Evolutionary conservation across 2,113 vertebrate genomes (phyloP).

Genomic region (Limanda limanda): DNA sequence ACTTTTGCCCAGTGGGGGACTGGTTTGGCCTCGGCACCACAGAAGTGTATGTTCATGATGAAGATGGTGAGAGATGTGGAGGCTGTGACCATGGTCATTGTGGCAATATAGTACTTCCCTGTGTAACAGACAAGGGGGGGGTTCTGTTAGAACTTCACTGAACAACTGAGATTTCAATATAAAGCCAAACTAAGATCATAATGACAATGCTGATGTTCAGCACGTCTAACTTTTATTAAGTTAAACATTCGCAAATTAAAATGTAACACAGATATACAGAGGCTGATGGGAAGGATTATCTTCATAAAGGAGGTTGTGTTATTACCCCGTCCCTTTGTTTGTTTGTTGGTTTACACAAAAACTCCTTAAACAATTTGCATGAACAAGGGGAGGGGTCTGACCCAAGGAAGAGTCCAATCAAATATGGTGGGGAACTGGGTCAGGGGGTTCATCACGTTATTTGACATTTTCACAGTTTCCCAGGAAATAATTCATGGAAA

Average conservation of each 20-base stretch:
- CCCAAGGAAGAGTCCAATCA: no score
- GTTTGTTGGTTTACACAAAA: no score
- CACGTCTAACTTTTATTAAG: neutral
- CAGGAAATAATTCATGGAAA: no score
- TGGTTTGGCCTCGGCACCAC: slow-evolving; percentile 93
- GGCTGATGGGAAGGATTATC: neutral
- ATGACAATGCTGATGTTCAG: no score
- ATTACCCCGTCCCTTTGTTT: no score
- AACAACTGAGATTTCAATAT: neutral
- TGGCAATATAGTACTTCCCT: slow-evolving; percentile 99
- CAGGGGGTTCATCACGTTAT: no score
- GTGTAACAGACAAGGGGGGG: slow-evolving; percentile 31
- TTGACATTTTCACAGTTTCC: no score
- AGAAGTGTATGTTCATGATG: slow-evolving; percentile 99
- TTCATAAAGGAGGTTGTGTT: no score
- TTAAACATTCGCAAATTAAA: neutral
- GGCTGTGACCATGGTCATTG: slow-evolving; percentile 98
- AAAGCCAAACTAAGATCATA: neutral
- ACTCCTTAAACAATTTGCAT: no score
- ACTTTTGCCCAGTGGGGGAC: slow-evolving; percentile 95
- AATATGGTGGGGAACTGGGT: no score
- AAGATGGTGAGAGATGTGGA: slow-evolving; percentile 97
- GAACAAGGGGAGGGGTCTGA: no score
- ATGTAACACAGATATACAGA: neutral
- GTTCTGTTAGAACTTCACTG: neutral